Evolutionary conservation across 1,140 invertebrate species (phyloP), one percentile per base, ranked within the genome.

Genomic region (Druon quercuslanigerum): DNA sequence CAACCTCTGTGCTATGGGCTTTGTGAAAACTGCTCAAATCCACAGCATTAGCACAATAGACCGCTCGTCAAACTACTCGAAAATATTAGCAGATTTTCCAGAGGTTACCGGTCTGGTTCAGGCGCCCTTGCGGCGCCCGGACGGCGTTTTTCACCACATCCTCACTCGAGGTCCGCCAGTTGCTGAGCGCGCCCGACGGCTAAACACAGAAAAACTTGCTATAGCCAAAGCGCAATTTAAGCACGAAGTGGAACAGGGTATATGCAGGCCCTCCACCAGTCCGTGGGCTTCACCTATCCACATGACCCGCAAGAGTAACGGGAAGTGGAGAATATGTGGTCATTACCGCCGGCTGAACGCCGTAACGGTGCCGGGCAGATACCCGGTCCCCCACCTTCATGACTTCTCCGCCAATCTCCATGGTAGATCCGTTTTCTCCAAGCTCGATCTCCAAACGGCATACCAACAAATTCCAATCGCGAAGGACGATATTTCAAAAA

Each of bases 231-330:
- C 12, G 5, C 40, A 77, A 14, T 66, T 77, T n/a, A 9, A 73
- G 6, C 17, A 20, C 14, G 9, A 71, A 33, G 33, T 51, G 0
- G 16, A 71, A 50, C 7, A 25, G 2, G 66, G 66, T 25, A 25
- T 25, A 1, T 2, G 20, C 20, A 25, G 20, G 3, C 20, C 20
- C 20, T 25, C 20, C 1, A 87, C 85, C 12, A 60, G 71, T n/a
- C 77, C 87, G 14, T 92, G 88, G 88, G 85, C 88, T 8, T 84
- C 80, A n/a, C 88, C 90, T 17, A 54, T 91, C 14, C 86, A 91
- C 73, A 83, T 92, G 76, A 87, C 87, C 1, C 79, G 80, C 4
- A 92, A 92, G 78, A 82, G 81, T 70, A 79, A 84, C 75, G 89
- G 87, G 4, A 73, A 76, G 7, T 89, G 83, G 81, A 72, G 89